Base-by-base conservation (phyloP, 2,888 invertebrate genomes). In the Cosmia trapezina region DNA sequence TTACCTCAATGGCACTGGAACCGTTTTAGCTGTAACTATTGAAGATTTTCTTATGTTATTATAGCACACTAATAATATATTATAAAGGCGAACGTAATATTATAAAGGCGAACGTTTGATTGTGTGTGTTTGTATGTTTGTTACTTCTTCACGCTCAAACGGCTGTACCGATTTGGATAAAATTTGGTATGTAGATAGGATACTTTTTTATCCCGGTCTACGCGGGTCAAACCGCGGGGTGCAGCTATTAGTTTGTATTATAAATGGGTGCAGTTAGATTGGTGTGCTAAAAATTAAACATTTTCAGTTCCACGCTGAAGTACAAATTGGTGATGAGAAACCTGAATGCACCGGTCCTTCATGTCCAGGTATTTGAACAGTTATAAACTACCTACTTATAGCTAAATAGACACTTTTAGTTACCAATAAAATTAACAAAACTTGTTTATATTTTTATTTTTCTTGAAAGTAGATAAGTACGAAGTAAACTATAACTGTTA, bases 231-330 rank as follows among this genome's bases (percentile, higher is more conserved):
- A n/a, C n/a, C n/a, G n/a, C n/a, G n/a, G n/a, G n/a, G n/a, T n/a
- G n/a, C n/a, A n/a, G n/a, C n/a, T n/a, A n/a, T n/a, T n/a, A n/a
- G n/a, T n/a, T n/a, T n/a, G n/a, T n/a, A n/a, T 37, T 41, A 37
- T 17, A 28, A 14, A 53, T 45, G 2, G 5, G 9, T 51, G 9
- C 33, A n/a, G 49, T 37, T 9, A 22, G 3, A 33, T 11, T 3
- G 8, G 6, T 45, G 22, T 43, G 2, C 17, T 19, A 22, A 61
- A 22, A 28, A 70, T 63, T 0, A 51, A 19, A 63, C 6, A 17
- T 37, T 80, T 81, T 60, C 89, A 97, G 97, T 97, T 97, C 88
- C 97, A 97, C 84, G 97, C 97, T 12, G 97, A 97, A 91, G 89
- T 96, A 56, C 94, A 96, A 45, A 88, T 93, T 47, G 84, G 89